Conservation (phyloP, 2,888 invertebrate genomes). For the Scaptomyza cyrtandrae region DNA sequence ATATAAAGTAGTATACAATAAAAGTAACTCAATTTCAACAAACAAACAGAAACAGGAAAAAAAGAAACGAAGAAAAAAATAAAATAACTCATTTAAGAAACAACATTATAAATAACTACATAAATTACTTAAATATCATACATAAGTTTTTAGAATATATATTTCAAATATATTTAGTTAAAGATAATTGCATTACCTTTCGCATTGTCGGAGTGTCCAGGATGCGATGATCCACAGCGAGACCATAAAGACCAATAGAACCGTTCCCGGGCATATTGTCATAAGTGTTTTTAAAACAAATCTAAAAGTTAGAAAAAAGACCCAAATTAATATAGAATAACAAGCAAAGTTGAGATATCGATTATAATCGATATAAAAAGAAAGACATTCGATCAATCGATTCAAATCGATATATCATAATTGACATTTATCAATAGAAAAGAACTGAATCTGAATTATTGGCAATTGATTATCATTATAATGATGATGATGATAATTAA, state of each 20-base stretch:
- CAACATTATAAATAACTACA: slow-evolving; percentile 30
- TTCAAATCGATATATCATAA: no score
- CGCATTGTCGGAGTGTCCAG: slow-evolving; percentile 99
- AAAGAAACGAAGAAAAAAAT: background rate
- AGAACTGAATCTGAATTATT: no score
- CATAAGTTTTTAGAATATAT: background rate
- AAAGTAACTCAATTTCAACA: slow-evolving; percentile 37
- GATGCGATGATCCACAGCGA: slow-evolving; percentile 99
- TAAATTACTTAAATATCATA: slow-evolving; percentile 46
- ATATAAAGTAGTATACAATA: slow-evolving; percentile 2
- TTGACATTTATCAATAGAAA: no score
- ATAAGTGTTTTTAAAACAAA: slow-evolving; percentile 99
- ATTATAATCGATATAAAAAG: no score
- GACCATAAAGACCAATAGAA: slow-evolving; percentile 99
- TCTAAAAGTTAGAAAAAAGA: slow-evolving; percentile 83
- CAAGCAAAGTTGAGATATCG: background rate
- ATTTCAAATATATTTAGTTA: background rate
- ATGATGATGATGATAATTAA: no score
- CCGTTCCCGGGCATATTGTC: slow-evolving; percentile 99
- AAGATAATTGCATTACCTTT: slow-evolving; percentile 90
- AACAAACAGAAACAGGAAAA: slow-evolving; percentile 19
- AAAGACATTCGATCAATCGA: no score
- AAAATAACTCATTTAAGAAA: background rate
- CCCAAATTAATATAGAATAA: background rate
- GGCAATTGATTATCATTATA: no score